Base-by-base conservation (phyloP, 2,113 vertebrate genomes). In the Melanocharis versteri region DNA sequence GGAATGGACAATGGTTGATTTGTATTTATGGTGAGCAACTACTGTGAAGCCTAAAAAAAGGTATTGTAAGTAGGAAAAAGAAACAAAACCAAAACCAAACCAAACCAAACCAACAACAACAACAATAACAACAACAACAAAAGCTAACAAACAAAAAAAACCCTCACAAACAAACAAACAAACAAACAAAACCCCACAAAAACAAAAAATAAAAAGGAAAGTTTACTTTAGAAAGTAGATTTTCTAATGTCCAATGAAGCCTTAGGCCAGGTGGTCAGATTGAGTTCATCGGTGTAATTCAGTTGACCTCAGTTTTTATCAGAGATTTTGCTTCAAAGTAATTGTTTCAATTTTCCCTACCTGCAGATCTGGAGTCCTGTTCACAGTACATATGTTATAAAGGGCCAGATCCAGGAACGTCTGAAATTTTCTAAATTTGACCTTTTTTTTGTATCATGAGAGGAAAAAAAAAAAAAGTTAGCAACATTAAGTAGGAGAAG, bases 21-120 rank as follows among this genome's bases (percentile, higher is more conserved):
- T 97, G 88, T 82, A 96, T 97, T 97, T 97, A 95, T 94, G 90
- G 85, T 86, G 65, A 94, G 93, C 94, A 96, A 93, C 84, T 93
- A 89, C 84, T 92, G 77, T 88, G 87, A 96, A 94, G 86, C 66
- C 81, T 89, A 77, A 90, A 95, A 72, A 97, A 96, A 90, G 45
- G n/a, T n/a, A 81, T 83, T 92, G 48, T 69, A 57, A 68, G 64
- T 65, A 93, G 39, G 35, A 21, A 60, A 50, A 89, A 31, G 28
- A 28, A 66, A 10, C 2, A 51, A 69, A 77, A 27, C 2, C 14
- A 44, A 60, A 87, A 60, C 45, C 6, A 69, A 53, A 69, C 11
- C 16, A 35, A 66, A 57, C 37, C 13, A 75, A 85, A 40, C 3
- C 18, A 64, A 45, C 24, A 40, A n/a, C 3, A 47, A 45, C 31